A percentile compares a stretch with the other conserved stretches of the same genome.
phyloP scores from a whole-genome alignment of 53 echinoderm and acorn worm genomes.

The Arbacia lixula region DNA sequence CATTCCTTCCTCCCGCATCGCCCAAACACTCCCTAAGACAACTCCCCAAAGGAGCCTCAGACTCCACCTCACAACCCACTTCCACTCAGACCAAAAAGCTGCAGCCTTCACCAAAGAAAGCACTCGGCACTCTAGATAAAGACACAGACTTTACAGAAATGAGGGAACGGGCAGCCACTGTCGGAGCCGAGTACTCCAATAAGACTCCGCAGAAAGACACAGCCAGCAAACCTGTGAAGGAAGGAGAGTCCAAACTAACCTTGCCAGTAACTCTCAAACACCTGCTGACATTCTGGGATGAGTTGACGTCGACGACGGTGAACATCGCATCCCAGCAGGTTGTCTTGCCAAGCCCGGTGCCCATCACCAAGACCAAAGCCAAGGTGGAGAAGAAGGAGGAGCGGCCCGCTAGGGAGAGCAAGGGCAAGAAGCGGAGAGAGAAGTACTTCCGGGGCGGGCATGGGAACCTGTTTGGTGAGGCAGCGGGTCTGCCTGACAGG shows the following conservation, averaged over 20 bases:
- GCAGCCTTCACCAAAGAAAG: conserved; percentile 18
- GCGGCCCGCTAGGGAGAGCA: conserved; percentile 57
- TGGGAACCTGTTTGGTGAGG: conserved; percentile 95
- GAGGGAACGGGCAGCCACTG: conserved; percentile 83
- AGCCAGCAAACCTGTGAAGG: conserved; percentile 4
- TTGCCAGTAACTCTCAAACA: conserved; percentile 88
- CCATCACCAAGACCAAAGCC: conserved; percentile 87
- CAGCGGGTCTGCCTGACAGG: conserved; percentile 85
- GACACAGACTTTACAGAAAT: conserved; percentile 56
- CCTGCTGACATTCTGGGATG: conserved; percentile 94
- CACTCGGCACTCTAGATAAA: neutral
- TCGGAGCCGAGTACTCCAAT: conserved; percentile 68
- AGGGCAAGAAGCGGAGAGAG: conserved; percentile 92
- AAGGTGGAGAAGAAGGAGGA: conserved; percentile 78
- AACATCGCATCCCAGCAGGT: conserved; percentile 92
- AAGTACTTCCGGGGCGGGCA: conserved; percentile 89
- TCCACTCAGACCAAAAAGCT: conserved; percentile 1
- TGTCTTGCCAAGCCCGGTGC: conserved; percentile 89
- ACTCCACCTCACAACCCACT: neutral
- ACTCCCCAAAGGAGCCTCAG: conserved; percentile 50
- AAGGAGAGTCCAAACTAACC: conserved; percentile 56
- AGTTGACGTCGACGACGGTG: conserved; percentile 82
- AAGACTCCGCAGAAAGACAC: conserved; percentile 56
- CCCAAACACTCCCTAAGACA: conserved; percentile 75
- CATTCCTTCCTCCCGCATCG: conserved; percentile 57